Base-by-base conservation (phyloP, 2,888 invertebrate genomes). In the Drosophila greeni region DNA sequence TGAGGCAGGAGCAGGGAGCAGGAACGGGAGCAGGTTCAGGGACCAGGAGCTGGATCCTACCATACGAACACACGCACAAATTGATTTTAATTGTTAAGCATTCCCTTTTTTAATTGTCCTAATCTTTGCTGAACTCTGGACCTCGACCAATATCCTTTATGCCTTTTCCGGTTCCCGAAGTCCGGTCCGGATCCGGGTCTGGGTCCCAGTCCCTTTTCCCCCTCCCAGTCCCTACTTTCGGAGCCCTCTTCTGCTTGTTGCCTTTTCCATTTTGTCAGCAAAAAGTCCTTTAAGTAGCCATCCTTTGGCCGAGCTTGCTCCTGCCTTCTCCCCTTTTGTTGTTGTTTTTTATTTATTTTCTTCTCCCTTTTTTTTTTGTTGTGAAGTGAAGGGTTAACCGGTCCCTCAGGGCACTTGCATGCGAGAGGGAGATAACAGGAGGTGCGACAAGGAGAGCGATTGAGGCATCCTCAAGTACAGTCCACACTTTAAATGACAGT, bases 81-180 rank as follows among this genome's bases (percentile, higher is more conserved):
- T 81, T 81, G 85, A 81, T 84, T 81, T 81, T 81, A 81, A 81
- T 81, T 84, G 85, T 84, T 84, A 83, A 68, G 81, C 84, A 82
- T 81, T 82, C 70, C 85, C 80, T 76, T 76, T 80, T 84, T 80
- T 84, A 84, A 81, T 81, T 81, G 80, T 81, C 85, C 80, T 83
- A 84, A 84, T 84, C 77, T 77, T 68, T 72, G 69, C 66, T 66
- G 58, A 74, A 66, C 72, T 76, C 62, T 51, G 59, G 54, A 67
- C 67, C 64, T 73, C 79, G 52, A 48, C 66, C 78, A 79, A 79
- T 79, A 82, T 82, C 77, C 75, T 66, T 71, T 73, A 72, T 71
- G 72, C 68, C 82, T 42, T 66, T 76, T 66, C 62, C 52, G 55
- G 55, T 36, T 16, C 16, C 16, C 42, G 11, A 29, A 16, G 24